Conservation (phyloP, 2,888 invertebrate genomes). For the Stenodera caucasica region DNA sequence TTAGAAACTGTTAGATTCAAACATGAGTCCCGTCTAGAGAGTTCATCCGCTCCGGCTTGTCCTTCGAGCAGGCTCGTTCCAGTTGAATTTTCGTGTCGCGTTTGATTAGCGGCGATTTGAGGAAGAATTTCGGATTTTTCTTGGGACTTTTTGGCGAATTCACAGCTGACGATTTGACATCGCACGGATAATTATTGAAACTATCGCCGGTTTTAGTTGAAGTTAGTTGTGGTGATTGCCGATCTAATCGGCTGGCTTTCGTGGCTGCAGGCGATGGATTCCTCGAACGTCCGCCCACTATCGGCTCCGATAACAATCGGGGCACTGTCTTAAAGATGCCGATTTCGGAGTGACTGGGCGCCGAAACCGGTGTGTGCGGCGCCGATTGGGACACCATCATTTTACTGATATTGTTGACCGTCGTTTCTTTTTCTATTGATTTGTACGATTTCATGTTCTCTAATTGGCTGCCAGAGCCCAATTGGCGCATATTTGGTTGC, state of each 20-base stretch:
- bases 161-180: slow-evolving; percentile 39
- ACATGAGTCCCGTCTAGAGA: slow-evolving; percentile 48
- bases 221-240: slow-evolving; percentile 36
- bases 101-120: slow-evolving; percentile 50
- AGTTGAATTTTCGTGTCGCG: slow-evolving; percentile 47
- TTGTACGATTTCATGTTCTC: slow-evolving; percentile 50
- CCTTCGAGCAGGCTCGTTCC: slow-evolving; percentile 30
- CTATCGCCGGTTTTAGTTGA: slow-evolving; percentile 34
- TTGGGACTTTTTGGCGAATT: slow-evolving; percentile 49
- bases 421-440: slow-evolving; percentile 49
- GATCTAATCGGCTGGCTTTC: slow-evolving; percentile 38
- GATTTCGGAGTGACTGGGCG: slow-evolving; percentile 46
- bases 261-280: slow-evolving; percentile 38
- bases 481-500: slow-evolving; percentile 54
- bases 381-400: slow-evolving; percentile 54
- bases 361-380: slow-evolving; percentile 55
- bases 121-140: slow-evolving; percentile 49
- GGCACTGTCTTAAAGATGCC: slow-evolving; percentile 48
- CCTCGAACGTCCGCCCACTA: slow-evolving; percentile 40
- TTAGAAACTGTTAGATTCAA: slow-evolving; percentile 24
- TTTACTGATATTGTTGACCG: slow-evolving; percentile 42
- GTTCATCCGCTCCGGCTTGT: slow-evolving; percentile 40
- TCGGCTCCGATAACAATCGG: slow-evolving; percentile 52
- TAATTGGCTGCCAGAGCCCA: slow-evolving; percentile 50
- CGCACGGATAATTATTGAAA: slow-evolving; percentile 20